phyloP scores from a whole-genome alignment of 2,797 vertebrate species.

The Halcyon chelicuti region DNA sequence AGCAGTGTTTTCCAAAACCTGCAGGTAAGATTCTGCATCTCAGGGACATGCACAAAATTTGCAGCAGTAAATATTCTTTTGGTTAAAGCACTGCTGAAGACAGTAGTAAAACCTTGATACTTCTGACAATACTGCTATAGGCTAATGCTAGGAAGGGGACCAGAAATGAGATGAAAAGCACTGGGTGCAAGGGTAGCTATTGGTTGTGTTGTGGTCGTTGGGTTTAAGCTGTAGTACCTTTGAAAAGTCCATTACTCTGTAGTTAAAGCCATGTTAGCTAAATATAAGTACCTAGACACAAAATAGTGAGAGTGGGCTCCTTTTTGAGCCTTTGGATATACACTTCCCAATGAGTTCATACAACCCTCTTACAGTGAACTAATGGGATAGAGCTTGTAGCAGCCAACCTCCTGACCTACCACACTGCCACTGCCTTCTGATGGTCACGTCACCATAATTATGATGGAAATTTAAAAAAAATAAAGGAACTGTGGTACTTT shows the following conservation, averaged over 20 bases:
- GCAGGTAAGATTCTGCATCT: background rate
- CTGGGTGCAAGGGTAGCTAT: background rate
- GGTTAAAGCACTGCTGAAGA: background rate
- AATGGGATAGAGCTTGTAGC: background rate
- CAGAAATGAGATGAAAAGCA: background rate
- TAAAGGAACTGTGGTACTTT: background rate
- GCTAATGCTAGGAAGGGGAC: background rate
- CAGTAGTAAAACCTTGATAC: background rate
- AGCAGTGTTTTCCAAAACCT: background rate
- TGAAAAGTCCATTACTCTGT: background rate
- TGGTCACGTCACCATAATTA: background rate
- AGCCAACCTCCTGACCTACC: background rate
- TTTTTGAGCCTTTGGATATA: background rate
- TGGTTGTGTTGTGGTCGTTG: rapidly evolving
- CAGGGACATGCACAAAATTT: background rate
- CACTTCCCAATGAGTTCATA: background rate
- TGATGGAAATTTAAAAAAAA: background rate
- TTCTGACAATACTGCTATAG: background rate
- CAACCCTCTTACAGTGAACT: background rate
- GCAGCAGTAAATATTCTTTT: background rate
- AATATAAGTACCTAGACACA: background rate
- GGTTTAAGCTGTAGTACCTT: background rate
- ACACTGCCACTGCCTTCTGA: background rate
- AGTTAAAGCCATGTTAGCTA: background rate
- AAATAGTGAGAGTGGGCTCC: background rate